A percentile compares a stretch with the other conserved stretches of the same genome.
Conservation (phyloP, 2,113 vertebrate species). For the Clinocottus analis region DNA sequence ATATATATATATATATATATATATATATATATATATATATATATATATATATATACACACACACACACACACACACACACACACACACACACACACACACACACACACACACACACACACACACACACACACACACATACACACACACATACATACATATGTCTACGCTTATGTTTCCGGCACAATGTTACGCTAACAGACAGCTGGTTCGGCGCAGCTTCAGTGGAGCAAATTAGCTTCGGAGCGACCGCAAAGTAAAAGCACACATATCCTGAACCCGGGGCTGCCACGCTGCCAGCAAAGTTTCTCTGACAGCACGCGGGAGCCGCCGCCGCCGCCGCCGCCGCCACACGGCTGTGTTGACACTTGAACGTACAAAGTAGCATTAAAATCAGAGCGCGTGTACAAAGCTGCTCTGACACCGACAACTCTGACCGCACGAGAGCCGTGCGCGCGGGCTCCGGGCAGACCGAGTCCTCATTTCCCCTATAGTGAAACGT, state of each 20-base stretch:
- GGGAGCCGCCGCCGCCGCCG: slow-evolving; percentile 2
- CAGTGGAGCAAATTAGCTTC: slow-evolving; percentile 50
- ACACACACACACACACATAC: slow-evolving; percentile 12
- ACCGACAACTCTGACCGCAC: background rate
- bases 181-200: slow-evolving; percentile 45
- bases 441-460: background rate
- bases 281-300: slow-evolving; percentile 56
- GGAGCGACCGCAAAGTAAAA: slow-evolving; percentile 11
- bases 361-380: slow-evolving; percentile 31
- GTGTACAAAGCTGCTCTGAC: background rate
- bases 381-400: slow-evolving; percentile 24
- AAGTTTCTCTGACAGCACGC: slow-evolving; percentile 63
- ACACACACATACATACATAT: slow-evolving; percentile 32
- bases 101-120: slow-evolving; percentile 28
- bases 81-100: slow-evolving; percentile 21
- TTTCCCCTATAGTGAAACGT: background rate
- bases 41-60: no score
- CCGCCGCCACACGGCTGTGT: background rate
- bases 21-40: no score
- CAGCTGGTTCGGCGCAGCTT: slow-evolving; percentile 41
- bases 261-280: background rate
- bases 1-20: no score
- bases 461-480: background rate
- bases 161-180: slow-evolving; percentile 61
- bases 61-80: slow-evolving; percentile 28